Base-by-base conservation (phyloP, 1,140 invertebrate species). In the Drosophila carrolli region DNA sequence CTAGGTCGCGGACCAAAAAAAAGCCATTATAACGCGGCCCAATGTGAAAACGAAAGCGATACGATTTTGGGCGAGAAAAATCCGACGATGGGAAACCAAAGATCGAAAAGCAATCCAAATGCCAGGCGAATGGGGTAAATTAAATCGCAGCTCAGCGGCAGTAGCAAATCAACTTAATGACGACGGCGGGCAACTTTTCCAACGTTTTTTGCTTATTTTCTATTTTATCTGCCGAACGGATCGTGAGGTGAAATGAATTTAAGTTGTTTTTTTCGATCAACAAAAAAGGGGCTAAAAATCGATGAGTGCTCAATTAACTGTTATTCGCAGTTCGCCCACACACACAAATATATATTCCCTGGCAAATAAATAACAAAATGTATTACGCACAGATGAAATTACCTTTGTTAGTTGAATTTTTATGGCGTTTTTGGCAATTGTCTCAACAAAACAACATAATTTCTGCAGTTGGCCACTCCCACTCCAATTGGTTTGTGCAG, bases 381-480 rank as follows among this genome's bases (percentile, higher is more conserved):
- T 40, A 44, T 68, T 32, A 32, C 6, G 29, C 29, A 32, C 29
- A 8, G 29, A 32, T 32, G 29, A 32, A 32, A 32, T 32, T 88
- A 88, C 84, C 84, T 88, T 79, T 89, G 75, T 79, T 48, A 79
- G 78, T 74, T 41, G 78, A 55, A 72, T 60, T 65, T 56, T 61
- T 77, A 58, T 51, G 46, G 46, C 54, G n/a, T 47, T 78, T 84
- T 90, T 63, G 66, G 54, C 77, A 90, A 89, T 74, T 73, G 67
- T 67, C 85, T 90, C 78, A 84, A 78, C 81, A 84, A 85, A 81
- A 73, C 61, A 65, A 65, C 41, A 37, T 41, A 75, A 61, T 78
- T 66, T 66, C 54, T 29, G 83, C 82, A 75, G 75, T 44, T 78
- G 79, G 75, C 78, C 82, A 82, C 81, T 85, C 81, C 83, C 81